These are phyloP conservation scores for Caenorhabditis elegans DNA, from an alignment of 1,140 invertebrate genomes.

Conservation along the genomic window DNA sequence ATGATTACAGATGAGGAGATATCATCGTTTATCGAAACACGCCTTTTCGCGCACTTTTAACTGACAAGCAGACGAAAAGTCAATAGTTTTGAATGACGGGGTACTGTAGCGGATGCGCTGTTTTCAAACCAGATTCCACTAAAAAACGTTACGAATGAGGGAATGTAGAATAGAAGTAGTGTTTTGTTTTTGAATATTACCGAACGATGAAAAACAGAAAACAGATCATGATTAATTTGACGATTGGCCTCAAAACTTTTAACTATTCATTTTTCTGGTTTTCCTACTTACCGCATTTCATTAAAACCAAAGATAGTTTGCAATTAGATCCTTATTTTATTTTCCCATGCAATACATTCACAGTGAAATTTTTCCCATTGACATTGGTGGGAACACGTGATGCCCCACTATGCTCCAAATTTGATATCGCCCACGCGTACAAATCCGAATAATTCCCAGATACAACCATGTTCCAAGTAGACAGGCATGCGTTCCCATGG, in stretches of 20 bases:
- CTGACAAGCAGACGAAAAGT: not conserved
- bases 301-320: too few species aligned
- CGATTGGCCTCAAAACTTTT: conserved; percentile 33
- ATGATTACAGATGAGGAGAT: not conserved
- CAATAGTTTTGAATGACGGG: not conserved
- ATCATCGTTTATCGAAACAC: conserved; percentile 21
- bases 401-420: too few species aligned
- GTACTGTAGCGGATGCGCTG: not conserved
- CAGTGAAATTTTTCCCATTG: too few species aligned
- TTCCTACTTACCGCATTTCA: not conserved
- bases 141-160: not conserved
- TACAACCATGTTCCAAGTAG: too few species aligned
- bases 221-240: conserved; percentile 30
- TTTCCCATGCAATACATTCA: too few species aligned
- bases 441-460: too few species aligned
- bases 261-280: conserved; percentile 10
- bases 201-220: conserved; percentile 6
- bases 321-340: too few species aligned
- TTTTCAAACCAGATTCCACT: not conserved
- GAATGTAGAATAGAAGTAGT: not conserved
- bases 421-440: too few species aligned
- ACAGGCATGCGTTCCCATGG: too few species aligned
- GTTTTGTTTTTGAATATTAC: conserved; percentile 19
- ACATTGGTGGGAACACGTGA: too few species aligned
- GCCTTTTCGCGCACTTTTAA: not conserved